Conservation (phyloP, 2,113 vertebrate genomes). For the Austrofundulus limnaeus region DNA sequence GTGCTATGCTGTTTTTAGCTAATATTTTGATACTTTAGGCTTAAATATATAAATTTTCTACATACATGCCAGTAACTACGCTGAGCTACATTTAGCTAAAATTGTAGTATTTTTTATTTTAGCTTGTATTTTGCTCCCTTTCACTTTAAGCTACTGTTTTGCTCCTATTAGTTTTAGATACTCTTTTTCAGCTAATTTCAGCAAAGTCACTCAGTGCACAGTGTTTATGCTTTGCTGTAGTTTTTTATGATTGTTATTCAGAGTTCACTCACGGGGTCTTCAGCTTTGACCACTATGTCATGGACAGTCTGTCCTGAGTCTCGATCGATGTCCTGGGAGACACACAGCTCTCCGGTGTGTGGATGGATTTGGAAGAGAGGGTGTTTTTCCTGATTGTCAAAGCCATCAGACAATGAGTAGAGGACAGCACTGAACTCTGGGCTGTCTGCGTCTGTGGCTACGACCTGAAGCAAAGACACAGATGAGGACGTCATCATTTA, state of each 20-base stretch:
- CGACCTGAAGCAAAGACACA: slow-evolving; percentile 76
- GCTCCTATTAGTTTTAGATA: too few species aligned
- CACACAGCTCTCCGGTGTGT: slow-evolving; percentile 83
- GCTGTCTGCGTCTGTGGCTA: slow-evolving; percentile 86
- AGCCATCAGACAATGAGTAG: slow-evolving; percentile 85
- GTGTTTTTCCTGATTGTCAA: slow-evolving; percentile 80
- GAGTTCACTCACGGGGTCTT: slow-evolving; percentile 84
- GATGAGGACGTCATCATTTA: background rate
- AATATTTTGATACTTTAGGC: too few species aligned
- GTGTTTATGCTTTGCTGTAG: too few species aligned
- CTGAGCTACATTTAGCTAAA: too few species aligned
- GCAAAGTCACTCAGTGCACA: too few species aligned
- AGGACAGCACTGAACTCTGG: slow-evolving; percentile 82
- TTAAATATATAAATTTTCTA: too few species aligned
- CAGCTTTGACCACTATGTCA: slow-evolving; percentile 88
- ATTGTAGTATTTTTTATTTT: too few species aligned
- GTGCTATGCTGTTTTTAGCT: too few species aligned
- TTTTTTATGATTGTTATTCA: background rate
- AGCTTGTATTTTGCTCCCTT: too few species aligned
- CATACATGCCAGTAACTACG: too few species aligned
- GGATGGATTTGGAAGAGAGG: slow-evolving; percentile 83
- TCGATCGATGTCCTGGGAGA: slow-evolving; percentile 87
- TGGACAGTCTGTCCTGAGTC: slow-evolving; percentile 81
- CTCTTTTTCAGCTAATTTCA: too few species aligned
- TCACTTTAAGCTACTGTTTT: too few species aligned